Conservation (phyloP, 2,888 invertebrate species). For the Leptothorax acervorum region DNA sequence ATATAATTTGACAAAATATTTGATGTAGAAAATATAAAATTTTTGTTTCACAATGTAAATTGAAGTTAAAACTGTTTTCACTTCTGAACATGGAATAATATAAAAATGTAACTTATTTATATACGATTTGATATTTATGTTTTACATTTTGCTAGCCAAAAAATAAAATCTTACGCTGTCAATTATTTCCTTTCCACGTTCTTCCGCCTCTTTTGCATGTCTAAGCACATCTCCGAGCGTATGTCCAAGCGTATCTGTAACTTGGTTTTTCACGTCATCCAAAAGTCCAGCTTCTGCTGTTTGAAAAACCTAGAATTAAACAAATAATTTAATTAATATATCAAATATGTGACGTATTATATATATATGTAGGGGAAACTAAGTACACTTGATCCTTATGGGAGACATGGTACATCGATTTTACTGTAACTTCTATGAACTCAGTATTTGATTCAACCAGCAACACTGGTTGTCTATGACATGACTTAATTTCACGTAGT, state of each 20-base stretch:
- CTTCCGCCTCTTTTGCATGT: too few species aligned
- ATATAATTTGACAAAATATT: not conserved
- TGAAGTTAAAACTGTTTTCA: not conserved
- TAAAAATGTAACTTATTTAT: not conserved
- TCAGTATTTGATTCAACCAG: too few species aligned
- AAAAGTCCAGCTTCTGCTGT: not conserved
- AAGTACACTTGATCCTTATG: too few species aligned
- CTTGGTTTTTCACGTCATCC: not conserved
- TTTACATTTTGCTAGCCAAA: not conserved
- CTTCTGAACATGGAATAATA: not conserved
- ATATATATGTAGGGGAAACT: not conserved
- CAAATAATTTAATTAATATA: not conserved
- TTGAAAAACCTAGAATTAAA: conserved; percentile 23
- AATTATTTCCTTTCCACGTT: not conserved
- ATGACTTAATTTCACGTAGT: too few species aligned
- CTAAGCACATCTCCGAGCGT: too few species aligned
- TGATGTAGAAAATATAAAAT: not conserved
- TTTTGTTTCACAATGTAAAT: not conserved
- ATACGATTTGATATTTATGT: not conserved
- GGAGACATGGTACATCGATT: too few species aligned
- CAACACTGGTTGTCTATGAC: too few species aligned
- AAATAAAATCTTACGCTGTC: not conserved
- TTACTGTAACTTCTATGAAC: too few species aligned
- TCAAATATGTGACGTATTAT: not conserved
- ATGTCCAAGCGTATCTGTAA: too few species aligned